Evolutionary conservation across 1,140 invertebrate species (phyloP).

Genomic region (Semibalanus balanoides): DNA sequence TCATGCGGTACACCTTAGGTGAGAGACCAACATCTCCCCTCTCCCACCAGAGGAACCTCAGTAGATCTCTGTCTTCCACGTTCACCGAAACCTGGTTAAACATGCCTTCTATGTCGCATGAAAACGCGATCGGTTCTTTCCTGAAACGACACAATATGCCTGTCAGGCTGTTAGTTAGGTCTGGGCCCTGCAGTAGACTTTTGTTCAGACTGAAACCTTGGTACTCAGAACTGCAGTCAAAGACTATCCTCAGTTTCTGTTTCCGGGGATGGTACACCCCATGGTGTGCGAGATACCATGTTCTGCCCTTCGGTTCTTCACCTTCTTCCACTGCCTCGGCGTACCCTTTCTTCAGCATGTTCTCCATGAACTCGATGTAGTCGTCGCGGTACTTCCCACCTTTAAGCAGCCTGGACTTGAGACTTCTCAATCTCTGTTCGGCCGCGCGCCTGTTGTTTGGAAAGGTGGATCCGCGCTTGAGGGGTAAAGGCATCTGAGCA

Average conservation of each 20-base stretch:
- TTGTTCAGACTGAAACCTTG: background rate
- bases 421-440: too few relatives aligned
- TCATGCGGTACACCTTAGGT: background rate
- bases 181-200: background rate
- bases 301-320: background rate
- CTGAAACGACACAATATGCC: constrained; percentile 5
- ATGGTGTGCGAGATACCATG: constrained; percentile 6
- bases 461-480: too few relatives aligned
- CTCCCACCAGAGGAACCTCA: constrained; percentile 8
- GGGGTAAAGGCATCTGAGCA: too few relatives aligned
- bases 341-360: background rate
- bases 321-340: background rate
- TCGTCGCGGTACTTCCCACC: too few relatives aligned
- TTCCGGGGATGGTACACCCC: background rate
- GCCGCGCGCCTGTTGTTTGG: too few relatives aligned
- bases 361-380: too few relatives aligned
- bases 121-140: background rate
- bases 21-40: background rate
- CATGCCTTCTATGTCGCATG: constrained; percentile 2
- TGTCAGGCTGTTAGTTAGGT: constrained; percentile 4
- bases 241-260: background rate
- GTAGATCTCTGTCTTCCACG: background rate
- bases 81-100: constrained; percentile 5
- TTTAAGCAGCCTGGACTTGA: too few relatives aligned
- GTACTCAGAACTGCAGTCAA: background rate